A percentile compares a stretch with the other conserved stretches of the same genome.
These are phyloP conservation scores for Pipistrellus kuhlii DNA, from an alignment of 2,797 vertebrate species.

Conservation along the genomic window DNA sequence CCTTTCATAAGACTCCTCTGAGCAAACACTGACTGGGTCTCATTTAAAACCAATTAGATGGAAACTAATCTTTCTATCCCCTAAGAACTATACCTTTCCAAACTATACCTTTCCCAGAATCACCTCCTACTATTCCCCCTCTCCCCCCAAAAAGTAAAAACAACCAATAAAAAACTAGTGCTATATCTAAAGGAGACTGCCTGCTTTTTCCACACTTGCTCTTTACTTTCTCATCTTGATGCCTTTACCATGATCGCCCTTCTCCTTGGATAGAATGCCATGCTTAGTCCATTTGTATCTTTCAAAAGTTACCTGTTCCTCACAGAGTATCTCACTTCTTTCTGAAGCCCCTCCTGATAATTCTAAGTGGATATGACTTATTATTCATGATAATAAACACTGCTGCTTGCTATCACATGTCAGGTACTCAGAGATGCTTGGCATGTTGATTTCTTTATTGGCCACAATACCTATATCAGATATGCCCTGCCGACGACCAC, in stretches of 20 bases:
- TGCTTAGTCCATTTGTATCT: not conserved
- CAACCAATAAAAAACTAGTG: not conserved
- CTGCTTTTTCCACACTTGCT: not conserved
- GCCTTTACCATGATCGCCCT: not conserved
- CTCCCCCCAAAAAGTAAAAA: not conserved
- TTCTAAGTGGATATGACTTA: not conserved
- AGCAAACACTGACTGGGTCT: not conserved
- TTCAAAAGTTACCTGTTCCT: not conserved
- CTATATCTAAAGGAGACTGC: not conserved
- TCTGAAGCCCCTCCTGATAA: not conserved
- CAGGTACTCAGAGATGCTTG: not conserved
- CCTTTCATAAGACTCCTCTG: not conserved
- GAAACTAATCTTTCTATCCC: not conserved
- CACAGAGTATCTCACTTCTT: not conserved
- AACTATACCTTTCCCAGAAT: not conserved
- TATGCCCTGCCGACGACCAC: accelerated
- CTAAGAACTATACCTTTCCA: not conserved
- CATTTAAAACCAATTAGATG: not conserved
- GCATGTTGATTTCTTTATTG: not conserved
- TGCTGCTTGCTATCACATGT: not conserved
- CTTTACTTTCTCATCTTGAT: not conserved
- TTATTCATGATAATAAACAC: not conserved
- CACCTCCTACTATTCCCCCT: not conserved
- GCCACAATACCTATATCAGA: not conserved
- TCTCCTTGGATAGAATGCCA: accelerated